Base-by-base conservation (phyloP, 2,113 vertebrate species). In the Triplophysa rosa region DNA sequence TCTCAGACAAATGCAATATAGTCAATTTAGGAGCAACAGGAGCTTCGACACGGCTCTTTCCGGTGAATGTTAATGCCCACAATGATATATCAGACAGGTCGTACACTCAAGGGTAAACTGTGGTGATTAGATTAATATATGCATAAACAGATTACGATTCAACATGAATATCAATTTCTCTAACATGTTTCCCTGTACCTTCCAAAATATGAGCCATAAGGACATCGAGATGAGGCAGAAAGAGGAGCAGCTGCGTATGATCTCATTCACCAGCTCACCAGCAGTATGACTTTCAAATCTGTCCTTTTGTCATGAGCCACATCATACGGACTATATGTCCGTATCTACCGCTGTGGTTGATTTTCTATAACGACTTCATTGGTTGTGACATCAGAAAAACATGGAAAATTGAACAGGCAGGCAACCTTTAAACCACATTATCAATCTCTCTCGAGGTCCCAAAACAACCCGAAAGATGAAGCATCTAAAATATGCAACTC, bases 111-210 rank as follows among this genome's bases (percentile, higher is more conserved):
- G 74, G 74, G 74, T 64, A 77, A 77, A 77, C 45, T n/a, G 45
- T 65, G 74, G 45, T 65, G 74, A 77, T 77, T 65, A 37, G 74
- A 64, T 77, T 77, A 52, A 74, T 63, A 47, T 49, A 65, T 65
- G 23, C 62, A 65, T 64, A 77, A 77, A 54, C 45, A 65, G 74
- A 77, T 77, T 65, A 66, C 24, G 61, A 66, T 52, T 77, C 74
- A 65, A 63, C 37, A 62, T 63, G 72, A 74, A 74, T 74, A 63
- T 74, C 23, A 29, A 62, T 74, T 74, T 74, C 58, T 62, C 58
- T 45, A 16, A 61, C 23, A 63, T 23, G 17, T 47, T 63, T 59
- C 37, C n/a, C 40, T 47, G 10, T 74, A 47, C 8, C 58, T 26
- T 74, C 58, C 23, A 16, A 74, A 45, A 63, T 63, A 29, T 61